Evolutionary conservation across 2,113 vertebrate genomes (phyloP).

Genomic region (Gadus macrocephalus): DNA sequence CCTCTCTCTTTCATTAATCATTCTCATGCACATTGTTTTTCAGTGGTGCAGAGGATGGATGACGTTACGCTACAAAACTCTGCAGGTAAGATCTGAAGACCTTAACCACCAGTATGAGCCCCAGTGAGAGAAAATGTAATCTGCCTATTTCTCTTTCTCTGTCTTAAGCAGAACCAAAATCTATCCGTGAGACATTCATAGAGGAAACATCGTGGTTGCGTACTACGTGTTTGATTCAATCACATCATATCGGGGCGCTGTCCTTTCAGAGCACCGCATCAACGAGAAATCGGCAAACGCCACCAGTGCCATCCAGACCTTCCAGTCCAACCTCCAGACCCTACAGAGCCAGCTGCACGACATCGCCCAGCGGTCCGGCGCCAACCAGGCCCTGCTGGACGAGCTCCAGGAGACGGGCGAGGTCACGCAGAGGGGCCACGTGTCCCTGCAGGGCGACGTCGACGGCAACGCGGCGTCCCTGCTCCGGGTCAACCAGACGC

Average conservation of each 20-base stretch:
- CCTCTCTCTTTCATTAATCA: neutral
- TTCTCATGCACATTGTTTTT: constrained; percentile 18
- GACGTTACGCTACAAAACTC: constrained; percentile 90
- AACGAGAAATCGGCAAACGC: constrained; percentile 85
- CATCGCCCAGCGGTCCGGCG: constrained; percentile 80
- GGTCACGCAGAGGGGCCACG: constrained; percentile 78
- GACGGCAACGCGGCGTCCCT: constrained; percentile 87
- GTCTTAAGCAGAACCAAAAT: neutral
- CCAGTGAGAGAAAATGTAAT: constrained; percentile 1
- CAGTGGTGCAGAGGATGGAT: constrained; percentile 97
- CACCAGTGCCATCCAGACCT: constrained; percentile 84
- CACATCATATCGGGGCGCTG: neutral
- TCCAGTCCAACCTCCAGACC: constrained; percentile 82
- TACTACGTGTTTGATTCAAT: neutral
- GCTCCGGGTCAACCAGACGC: constrained; percentile 84
- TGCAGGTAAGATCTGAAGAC: constrained; percentile 87
- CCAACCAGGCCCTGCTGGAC: constrained; percentile 82
- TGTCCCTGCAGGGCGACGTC: constrained; percentile 83
- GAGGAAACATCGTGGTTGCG: neutral
- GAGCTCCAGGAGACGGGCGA: constrained; percentile 81
- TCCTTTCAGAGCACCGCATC: constrained; percentile 79
- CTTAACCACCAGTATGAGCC: constrained; percentile 90
- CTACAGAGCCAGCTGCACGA: constrained; percentile 84
- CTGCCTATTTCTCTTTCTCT: constrained; percentile 2
- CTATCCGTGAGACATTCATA: neutral